Evolutionary conservation across 2,113 vertebrate species (phyloP), one percentile per base, ranked within the genome.

Genomic region (Microcebus tavaratra): DNA sequence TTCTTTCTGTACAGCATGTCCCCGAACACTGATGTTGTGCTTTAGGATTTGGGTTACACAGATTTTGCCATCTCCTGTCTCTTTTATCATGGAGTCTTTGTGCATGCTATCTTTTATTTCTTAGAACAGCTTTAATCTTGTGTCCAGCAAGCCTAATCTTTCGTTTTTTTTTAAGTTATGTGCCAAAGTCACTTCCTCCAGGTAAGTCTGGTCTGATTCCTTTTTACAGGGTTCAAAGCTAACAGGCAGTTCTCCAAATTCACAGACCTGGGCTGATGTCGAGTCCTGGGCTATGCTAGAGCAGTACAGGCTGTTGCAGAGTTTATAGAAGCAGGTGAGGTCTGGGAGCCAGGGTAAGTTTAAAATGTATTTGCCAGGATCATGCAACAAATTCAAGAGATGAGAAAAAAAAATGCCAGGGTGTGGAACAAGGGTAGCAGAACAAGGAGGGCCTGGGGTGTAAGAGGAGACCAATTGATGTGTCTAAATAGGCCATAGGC

Each of bases 61-160:
- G 18, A 68, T 36, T 76, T 91, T 23, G 9, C 36, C 8, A 12
- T 95, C 2, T 3, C 39, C 7, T 68, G 27, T 83, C 21, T 70
- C 20, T 72, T 83, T 31, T 50, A 50, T 59, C 48, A 42, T 57
- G 14, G 20, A 48, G 17, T 84, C 39, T 91, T 81, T 87, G 23
- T 11, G 53, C 48, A 53, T 36, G 1, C 31, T 17, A 34, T 68
- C 48, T 90, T 73, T 73, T 72, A 68, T 78, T 96, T 90, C 29
- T 94, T 94, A 70, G 92, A 91, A 57, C 79, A 55, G 57, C 21
- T 96, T 85, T n/a, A 78, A 85, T 90, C 23, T 5, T 34, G 7
- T 76, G 18, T 91, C 34, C 3, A 89, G 48, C 0, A 75, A 79
- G 88, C 6, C n/a, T 2, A 10, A 27, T 53, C 1, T 76, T 76